These are phyloP conservation scores for Epirrhoe alternata DNA, from an alignment of 2,888 invertebrate species.

Conservation along the genomic window DNA sequence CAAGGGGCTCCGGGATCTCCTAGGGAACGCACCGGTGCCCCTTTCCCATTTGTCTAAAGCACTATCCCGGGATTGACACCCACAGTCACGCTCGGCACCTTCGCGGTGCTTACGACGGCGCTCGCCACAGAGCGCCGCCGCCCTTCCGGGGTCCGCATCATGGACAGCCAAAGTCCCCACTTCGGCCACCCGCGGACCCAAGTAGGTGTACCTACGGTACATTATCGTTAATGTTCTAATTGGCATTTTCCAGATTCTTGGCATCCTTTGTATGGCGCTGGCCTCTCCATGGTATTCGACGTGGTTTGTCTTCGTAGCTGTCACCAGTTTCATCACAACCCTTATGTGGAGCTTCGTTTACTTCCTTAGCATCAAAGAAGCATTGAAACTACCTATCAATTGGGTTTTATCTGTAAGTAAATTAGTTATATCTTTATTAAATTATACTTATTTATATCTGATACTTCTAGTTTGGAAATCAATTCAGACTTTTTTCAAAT, in stretches of 20 bases:
- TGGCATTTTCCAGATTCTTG: constrained; percentile 87
- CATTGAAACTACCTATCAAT: constrained; percentile 91
- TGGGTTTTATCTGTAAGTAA: constrained; percentile 92
- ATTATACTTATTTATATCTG: background rate
- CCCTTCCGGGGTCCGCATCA: no score
- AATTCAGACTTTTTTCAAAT: background rate
- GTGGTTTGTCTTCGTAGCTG: constrained; percentile 94
- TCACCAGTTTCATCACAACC: constrained; percentile 92
- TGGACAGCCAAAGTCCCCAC: no score
- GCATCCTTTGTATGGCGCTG: constrained; percentile 93
- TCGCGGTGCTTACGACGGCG: no score
- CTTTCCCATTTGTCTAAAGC: no score
- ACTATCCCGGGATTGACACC: no score
- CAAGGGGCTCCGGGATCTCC: no score
- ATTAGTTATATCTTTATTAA: background rate
- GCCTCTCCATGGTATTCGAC: constrained; percentile 90
- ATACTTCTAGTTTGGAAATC: background rate
- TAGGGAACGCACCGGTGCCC: no score
- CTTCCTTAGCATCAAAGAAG: constrained; percentile 91
- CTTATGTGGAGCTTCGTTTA: constrained; percentile 93
- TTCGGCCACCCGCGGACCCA: no score
- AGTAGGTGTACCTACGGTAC: no score
- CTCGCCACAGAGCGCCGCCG: no score
- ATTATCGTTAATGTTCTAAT: background rate
- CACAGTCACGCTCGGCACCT: no score